Conservation (phyloP, 2,113 vertebrate species). For the Fulica atra region DNA sequence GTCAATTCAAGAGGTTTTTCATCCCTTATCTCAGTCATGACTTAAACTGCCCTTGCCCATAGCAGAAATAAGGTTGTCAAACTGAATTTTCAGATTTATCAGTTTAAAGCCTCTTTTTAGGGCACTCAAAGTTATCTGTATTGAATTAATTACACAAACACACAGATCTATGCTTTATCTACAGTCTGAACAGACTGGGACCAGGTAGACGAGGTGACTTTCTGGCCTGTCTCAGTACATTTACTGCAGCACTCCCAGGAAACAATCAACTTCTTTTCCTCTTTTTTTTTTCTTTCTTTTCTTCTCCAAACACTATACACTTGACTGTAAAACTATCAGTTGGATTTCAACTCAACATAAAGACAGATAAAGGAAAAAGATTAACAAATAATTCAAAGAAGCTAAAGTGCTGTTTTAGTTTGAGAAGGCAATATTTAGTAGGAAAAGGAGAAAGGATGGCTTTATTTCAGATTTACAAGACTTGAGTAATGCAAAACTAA, state of each 20-base stretch:
- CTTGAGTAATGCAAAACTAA: background rate
- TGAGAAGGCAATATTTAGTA: background rate
- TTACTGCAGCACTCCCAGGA: background rate
- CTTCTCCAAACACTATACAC: background rate
- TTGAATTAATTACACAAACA: constrained; percentile 70
- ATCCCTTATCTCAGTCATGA: constrained; percentile 44
- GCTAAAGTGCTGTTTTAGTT: background rate
- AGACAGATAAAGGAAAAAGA: background rate
- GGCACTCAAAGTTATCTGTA: constrained; percentile 60
- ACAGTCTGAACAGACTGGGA: constrained; percentile 30
- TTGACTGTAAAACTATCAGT: background rate
- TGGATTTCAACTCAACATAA: background rate
- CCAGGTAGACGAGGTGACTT: background rate
- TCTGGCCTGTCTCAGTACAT: constrained; percentile 5
- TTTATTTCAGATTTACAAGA: background rate
- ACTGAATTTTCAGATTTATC: constrained; percentile 70
- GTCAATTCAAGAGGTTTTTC: constrained; percentile 27
- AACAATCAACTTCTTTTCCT: background rate
- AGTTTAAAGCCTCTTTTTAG: constrained; percentile 59
- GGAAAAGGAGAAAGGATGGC: background rate
- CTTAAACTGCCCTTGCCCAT: constrained; percentile 70
- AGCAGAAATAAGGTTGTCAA: constrained; percentile 67
- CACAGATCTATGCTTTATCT: constrained; percentile 63
- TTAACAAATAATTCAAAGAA: background rate
- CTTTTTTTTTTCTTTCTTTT: background rate